Evolutionary conservation across 92 coral and sea anemone species (phyloP).

Genomic region (Epizoanthus scotinus): DNA sequence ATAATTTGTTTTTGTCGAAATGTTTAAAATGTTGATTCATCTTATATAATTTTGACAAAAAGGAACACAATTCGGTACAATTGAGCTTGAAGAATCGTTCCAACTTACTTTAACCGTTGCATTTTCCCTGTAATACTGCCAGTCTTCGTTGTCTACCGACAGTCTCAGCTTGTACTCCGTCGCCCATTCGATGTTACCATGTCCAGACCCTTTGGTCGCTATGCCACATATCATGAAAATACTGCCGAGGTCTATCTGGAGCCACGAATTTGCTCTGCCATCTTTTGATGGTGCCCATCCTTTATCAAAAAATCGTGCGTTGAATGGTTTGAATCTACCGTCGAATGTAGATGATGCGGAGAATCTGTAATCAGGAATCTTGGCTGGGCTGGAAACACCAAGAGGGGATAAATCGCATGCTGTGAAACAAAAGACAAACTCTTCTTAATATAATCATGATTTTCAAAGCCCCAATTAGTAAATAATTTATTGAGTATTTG

Average conservation of each 20-base stretch:
- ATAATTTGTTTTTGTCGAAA: too few species aligned
- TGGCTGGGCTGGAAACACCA: not conserved
- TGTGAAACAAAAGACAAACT: not conserved
- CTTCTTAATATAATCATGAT: too few species aligned
- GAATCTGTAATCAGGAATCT: not conserved
- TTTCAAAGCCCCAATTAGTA: too few species aligned
- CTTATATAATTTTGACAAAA: too few species aligned
- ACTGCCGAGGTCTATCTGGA: not conserved
- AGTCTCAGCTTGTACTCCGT: not conserved
- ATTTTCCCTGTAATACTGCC: not conserved
- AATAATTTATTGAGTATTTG: too few species aligned
- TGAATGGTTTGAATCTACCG: not conserved
- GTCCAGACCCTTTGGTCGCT: not conserved
- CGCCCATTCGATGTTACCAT: not conserved
- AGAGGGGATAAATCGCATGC: not conserved
- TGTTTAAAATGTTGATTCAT: too few species aligned
- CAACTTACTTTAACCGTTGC: not conserved
- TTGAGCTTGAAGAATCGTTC: too few species aligned
- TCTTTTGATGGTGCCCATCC: not conserved
- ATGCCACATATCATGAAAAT: not conserved
- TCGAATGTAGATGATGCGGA: not conserved
- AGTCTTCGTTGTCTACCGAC: not conserved
- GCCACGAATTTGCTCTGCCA: not conserved
- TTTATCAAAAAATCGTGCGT: not conserved
- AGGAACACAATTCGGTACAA: too few species aligned